phyloP scores from a whole-genome alignment of 1,140 invertebrate species.

The Scaptomyza pallida region DNA sequence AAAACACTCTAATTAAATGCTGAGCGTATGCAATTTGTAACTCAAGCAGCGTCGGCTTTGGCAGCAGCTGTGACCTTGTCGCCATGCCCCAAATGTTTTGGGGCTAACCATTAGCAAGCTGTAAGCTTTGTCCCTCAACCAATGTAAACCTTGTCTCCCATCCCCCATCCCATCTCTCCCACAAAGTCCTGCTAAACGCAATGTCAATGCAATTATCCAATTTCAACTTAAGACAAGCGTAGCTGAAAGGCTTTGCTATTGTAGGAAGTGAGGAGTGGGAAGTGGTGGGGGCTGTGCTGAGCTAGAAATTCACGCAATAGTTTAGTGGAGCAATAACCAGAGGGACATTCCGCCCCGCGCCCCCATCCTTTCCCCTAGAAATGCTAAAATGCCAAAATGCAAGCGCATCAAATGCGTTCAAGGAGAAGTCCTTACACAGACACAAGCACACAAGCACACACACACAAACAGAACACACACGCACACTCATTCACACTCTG shows the following conservation, averaged over 20 bases:
- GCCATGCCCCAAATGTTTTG: background rate
- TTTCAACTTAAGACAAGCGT: conserved; percentile 27
- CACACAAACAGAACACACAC: conserved; percentile 22
- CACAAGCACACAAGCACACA: conserved; percentile 25
- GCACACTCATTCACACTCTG: conserved; percentile 36
- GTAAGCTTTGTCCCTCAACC: background rate
- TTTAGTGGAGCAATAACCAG: conserved; percentile 59
- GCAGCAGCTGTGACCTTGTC: conserved; percentile 25
- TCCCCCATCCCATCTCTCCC: background rate
- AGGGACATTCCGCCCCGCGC: background rate
- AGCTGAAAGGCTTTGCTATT: background rate
- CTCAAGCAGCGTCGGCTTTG: too few species aligned
- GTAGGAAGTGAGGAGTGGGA: too few species aligned
- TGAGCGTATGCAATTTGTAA: conserved; percentile 6
- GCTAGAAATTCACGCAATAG: conserved; percentile 19
- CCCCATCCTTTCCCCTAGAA: background rate
- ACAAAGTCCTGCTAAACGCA: conserved; percentile 2
- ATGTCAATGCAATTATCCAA: conserved; percentile 58
- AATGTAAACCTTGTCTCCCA: too few species aligned
- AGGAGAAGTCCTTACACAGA: conserved; percentile 54
- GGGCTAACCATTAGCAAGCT: conserved; percentile 13
- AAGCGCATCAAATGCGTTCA: conserved; percentile 52
- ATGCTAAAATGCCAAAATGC: conserved; percentile 1
- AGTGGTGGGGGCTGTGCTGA: background rate
- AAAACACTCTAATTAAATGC: conserved; percentile 22